Evolutionary conservation across 1,140 invertebrate genomes (phyloP).

Genomic region (Calosoma granatense): DNA sequence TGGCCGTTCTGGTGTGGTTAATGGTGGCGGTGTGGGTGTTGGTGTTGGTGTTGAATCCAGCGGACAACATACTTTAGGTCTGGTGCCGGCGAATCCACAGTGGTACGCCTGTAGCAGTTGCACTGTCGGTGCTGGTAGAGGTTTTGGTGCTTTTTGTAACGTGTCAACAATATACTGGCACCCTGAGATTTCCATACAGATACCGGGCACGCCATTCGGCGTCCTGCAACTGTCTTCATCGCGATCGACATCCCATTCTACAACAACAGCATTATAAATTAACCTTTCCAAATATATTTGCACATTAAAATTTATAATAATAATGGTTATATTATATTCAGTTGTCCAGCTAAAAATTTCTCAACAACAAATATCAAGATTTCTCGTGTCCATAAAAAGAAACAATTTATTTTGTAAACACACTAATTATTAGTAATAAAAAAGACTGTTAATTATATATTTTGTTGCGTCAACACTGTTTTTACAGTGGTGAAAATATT

Average conservation of each 20-base stretch:
- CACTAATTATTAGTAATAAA: too few relatives aligned
- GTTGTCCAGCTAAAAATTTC: too few relatives aligned
- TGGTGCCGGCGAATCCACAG: constrained; percentile 37
- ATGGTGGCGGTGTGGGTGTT: not conserved
- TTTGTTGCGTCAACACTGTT: too few relatives aligned
- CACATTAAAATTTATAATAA: too few relatives aligned
- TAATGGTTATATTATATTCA: too few relatives aligned
- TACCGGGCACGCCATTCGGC: constrained; percentile 29
- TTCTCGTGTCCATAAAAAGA: too few relatives aligned
- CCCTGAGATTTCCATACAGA: constrained; percentile 31
- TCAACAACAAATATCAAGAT: too few relatives aligned
- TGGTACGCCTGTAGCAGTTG: constrained; percentile 30
- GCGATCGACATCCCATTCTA: constrained; percentile 25
- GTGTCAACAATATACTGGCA: constrained; percentile 32
- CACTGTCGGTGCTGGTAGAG: constrained; percentile 21
- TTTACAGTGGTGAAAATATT: too few relatives aligned
- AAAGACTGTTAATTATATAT: too few relatives aligned
- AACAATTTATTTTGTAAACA: too few relatives aligned
- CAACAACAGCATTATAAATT: too few relatives aligned
- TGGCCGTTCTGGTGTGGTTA: constrained; percentile 16
- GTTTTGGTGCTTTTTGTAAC: constrained; percentile 24
- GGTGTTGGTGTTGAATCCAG: constrained; percentile 12
- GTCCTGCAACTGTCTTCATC: constrained; percentile 31
- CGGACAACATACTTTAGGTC: constrained; percentile 41
- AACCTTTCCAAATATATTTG: not conserved